phyloP scores from a whole-genome alignment of 2,888 invertebrate genomes.

The Plagodis pulveraria region DNA sequence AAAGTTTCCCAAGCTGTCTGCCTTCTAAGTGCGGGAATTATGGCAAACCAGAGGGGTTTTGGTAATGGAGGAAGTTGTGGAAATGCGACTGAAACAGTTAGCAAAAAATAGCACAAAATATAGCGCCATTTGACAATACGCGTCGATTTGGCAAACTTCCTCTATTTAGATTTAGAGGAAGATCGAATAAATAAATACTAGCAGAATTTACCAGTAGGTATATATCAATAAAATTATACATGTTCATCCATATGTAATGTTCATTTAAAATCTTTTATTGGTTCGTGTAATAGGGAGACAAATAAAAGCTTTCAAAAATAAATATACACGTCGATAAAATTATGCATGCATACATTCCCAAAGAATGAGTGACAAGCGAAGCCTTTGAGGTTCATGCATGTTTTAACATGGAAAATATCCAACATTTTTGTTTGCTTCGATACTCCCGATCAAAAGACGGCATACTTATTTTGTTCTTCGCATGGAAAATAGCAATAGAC shows the following conservation, averaged over 20 bases:
- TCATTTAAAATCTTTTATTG: background rate
- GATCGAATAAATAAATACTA: no score
- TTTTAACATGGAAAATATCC: slow-evolving; percentile 29
- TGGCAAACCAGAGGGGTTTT: no score
- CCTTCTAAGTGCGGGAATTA: no score
- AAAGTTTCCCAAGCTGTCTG: no score
- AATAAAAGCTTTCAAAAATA: slow-evolving; percentile 25
- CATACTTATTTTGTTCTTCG: slow-evolving; percentile 32
- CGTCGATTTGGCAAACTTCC: no score
- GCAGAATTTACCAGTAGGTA: background rate
- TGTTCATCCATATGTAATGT: background rate
- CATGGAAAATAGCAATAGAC: slow-evolving; percentile 36
- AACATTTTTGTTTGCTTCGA: slow-evolving; percentile 27
- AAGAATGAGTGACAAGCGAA: slow-evolving; percentile 32
- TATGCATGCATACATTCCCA: slow-evolving; percentile 29
- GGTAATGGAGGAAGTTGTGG: no score
- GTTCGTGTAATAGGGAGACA: slow-evolving; percentile 16
- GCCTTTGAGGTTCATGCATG: slow-evolving; percentile 37
- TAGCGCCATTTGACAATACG: no score
- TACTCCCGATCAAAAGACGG: slow-evolving; percentile 27
- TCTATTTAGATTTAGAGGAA: no score
- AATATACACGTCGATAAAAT: slow-evolving; percentile 36
- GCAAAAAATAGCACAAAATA: no score
- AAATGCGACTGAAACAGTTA: no score
- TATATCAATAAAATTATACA: background rate